Evolutionary conservation across 2,888 invertebrate species (phyloP).

Genomic region (Spicauda simplicius): DNA sequence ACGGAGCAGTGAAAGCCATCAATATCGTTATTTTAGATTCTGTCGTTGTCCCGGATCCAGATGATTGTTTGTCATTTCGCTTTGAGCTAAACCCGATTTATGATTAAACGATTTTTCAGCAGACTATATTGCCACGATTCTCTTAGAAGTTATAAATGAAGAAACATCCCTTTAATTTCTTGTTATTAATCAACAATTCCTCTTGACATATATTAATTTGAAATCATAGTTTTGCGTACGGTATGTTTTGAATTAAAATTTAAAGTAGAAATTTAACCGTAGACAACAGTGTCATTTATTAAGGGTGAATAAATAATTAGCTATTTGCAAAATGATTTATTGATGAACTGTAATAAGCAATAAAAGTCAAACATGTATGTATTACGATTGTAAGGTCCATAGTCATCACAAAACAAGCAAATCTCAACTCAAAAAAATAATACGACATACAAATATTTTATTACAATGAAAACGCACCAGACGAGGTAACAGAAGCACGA

Average conservation of each 20-base stretch:
- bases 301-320: no score
- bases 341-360: no score
- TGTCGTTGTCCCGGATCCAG: constrained; percentile 13
- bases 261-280: no score
- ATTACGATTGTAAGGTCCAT: no score
- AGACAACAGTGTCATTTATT: no score
- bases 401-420: no score
- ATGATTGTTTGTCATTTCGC: constrained; percentile 25
- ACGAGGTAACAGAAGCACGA: not conserved
- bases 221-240: no score
- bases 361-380: no score
- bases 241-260: no score
- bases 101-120: constrained; percentile 25
- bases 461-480: not conserved
- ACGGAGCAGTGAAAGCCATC: constrained; percentile 17
- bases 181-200: no score
- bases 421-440: not conserved
- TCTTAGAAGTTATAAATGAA: constrained; percentile 9
- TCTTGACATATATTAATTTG: constrained; percentile 2
- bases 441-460: not conserved
- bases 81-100: constrained; percentile 17
- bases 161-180: no score
- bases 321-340: no score
- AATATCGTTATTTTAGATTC: constrained; percentile 32
- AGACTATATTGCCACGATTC: constrained; percentile 6